Evolutionary conservation across 2,797 vertebrate genomes (phyloP).

Genomic region (Myotis planiceps): DNA sequence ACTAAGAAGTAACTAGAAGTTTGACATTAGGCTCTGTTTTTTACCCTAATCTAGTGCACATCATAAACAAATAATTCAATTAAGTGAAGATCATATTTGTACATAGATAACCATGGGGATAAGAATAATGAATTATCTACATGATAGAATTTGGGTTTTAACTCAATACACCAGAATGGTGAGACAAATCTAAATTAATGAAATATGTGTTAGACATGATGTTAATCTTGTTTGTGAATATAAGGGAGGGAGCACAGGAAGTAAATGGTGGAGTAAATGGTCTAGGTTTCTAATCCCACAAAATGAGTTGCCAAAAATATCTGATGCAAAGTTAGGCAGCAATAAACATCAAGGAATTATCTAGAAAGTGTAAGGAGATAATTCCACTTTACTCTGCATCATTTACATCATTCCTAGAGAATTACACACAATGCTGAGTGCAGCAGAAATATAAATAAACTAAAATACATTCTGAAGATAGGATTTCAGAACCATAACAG

Average conservation of each 20-base stretch:
- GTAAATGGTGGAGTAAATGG: neutral
- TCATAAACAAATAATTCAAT: neutral
- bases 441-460: conserved; percentile 7
- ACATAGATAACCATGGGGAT: neutral
- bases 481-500: neutral
- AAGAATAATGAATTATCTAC: neutral
- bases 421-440: neutral
- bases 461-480: neutral
- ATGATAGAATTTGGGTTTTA: neutral
- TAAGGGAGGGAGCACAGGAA: neutral
- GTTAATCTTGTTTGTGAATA: neutral
- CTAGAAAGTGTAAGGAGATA: conserved; percentile 29
- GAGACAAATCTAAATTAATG: neutral
- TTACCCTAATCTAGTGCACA: neutral
- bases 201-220: neutral
- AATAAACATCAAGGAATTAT: conserved; percentile 36
- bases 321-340: conserved; percentile 3
- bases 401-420: conserved; percentile 33
- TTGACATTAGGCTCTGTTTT: neutral
- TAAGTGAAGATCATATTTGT: neutral
- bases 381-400: neutral
- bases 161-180: neutral
- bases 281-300: neutral
- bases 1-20: neutral
- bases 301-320: neutral